Evolutionary conservation across 2,888 invertebrate species (phyloP), one percentile per base, ranked within the genome.

Genomic region (Belgica antarctica): DNA sequence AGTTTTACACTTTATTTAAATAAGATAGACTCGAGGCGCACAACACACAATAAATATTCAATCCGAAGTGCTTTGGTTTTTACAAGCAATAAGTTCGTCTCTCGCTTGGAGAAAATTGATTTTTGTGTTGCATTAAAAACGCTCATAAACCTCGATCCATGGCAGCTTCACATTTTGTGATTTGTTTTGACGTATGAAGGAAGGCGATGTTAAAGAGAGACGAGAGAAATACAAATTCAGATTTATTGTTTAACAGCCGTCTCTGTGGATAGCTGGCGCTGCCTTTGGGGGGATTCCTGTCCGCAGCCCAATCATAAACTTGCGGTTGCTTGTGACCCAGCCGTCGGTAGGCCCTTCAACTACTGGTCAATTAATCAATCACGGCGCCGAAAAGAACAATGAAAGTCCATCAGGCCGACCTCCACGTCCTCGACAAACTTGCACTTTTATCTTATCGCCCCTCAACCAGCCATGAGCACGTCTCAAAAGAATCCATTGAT

Each of bases 1-100:
- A 59, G 27, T 52, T 52, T 52, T 52, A 59, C 25, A 59, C 59
- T 59, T 59, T 59, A 59, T 59, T 59, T 59, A 59, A 59, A 59
- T 59, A 59, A 59, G 59, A 59, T 59, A 59, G 12, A 59, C 25
- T 59, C 27, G n/a, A n/a, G n/a, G n/a, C n/a, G n/a, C n/a, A 59
- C 19, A 27, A 27, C 59, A 59, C 59, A 59, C 25, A 27, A 59
- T 52, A 59, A 59, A 27, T 59, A n/a, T n/a, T n/a, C n/a, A n/a
- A n/a, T n/a, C n/a, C n/a, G n/a, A n/a, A n/a, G n/a, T n/a, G n/a
- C n/a, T n/a, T 59, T 10, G 12, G 59, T 19, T 12, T 25, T 59
- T 59, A 5, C 19, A 52, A 8, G 52, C 52, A 19, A 19, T n/a
- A 52, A n/a, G n/a, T n/a, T n/a, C n/a, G n/a, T n/a, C n/a, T n/a